A percentile compares a stretch with the other conserved stretches of the same genome.
phyloP scores from a whole-genome alignment of 2,888 invertebrate genomes.

The Drosophila stalkeri region DNA sequence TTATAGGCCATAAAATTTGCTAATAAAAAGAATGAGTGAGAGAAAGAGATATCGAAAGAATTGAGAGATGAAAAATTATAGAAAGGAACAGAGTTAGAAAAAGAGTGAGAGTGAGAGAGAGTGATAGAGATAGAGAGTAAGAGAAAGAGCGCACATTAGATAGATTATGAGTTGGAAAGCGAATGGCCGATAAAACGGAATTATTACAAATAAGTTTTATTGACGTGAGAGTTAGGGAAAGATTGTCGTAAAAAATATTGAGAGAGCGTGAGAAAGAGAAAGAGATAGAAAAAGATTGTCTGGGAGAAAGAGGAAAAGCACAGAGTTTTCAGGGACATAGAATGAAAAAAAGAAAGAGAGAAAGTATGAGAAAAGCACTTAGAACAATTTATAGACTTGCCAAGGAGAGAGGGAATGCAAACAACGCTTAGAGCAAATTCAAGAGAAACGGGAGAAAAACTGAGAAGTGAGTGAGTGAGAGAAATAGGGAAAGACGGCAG shows the following conservation, averaged over 20 bases:
- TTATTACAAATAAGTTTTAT: slow-evolving; percentile 2
- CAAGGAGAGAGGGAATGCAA: not conserved
- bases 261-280: not conserved
- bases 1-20: not conserved
- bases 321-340: no score
- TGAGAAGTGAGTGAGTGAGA: not conserved
- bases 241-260: not conserved
- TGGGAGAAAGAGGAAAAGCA: not conserved
- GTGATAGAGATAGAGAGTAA: not conserved
- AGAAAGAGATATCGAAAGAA: not conserved
- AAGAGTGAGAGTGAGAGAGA: not conserved
- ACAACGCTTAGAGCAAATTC: not conserved
- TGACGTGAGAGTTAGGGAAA: not conserved
- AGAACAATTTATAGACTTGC: not conserved
- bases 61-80: not conserved
- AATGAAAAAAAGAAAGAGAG: not conserved
- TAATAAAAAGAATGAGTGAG: not conserved
- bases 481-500: not conserved
- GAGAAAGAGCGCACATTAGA: not conserved
- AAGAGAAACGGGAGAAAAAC: not conserved
- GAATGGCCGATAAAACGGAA: not conserved
- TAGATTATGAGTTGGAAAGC: not conserved
- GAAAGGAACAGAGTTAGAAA: not conserved
- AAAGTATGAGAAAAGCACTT: not conserved
- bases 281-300: not conserved